Conservation (phyloP, 2,888 invertebrate species). For the Drosophila algonquin region DNA sequence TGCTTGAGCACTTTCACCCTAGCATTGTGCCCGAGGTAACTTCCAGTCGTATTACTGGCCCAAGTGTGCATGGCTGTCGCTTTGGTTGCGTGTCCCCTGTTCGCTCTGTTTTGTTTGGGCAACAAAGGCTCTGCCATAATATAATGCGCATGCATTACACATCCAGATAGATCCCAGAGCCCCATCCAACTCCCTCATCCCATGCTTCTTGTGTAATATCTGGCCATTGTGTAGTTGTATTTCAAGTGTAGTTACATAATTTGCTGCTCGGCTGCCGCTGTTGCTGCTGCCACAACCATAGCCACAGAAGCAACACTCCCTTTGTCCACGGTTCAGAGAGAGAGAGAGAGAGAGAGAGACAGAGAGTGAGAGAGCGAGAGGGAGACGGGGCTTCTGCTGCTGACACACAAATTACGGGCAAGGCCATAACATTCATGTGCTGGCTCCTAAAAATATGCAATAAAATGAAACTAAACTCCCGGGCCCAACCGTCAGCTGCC, state of each 20-base stretch:
- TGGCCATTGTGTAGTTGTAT: slow-evolving; percentile 65
- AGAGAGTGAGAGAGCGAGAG: no score
- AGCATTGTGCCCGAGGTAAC: background rate
- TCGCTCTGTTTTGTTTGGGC: slow-evolving; percentile 53
- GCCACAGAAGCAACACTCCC: background rate
- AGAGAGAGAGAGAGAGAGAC: no score
- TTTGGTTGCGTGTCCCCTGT: background rate
- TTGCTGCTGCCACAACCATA: slow-evolving; percentile 1
- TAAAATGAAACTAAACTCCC: slow-evolving; percentile 59
- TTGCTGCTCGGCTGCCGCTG: slow-evolving; percentile 60
- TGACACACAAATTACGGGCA: slow-evolving; percentile 72
- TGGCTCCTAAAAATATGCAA: slow-evolving; percentile 54
- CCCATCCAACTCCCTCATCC: background rate
- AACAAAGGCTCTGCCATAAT: slow-evolving; percentile 59
- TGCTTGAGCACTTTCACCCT: background rate
- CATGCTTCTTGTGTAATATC: slow-evolving; percentile 39
- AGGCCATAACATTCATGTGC: slow-evolving; percentile 68
- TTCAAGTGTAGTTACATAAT: slow-evolving; percentile 72
- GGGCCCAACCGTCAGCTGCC: slow-evolving; percentile 36
- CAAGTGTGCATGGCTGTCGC: background rate
- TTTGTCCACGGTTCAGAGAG: slow-evolving; percentile 1
- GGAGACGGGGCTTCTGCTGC: slow-evolving; percentile 24
- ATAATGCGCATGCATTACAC: slow-evolving; percentile 60
- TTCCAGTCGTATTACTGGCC: background rate
- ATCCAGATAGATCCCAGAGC: slow-evolving; percentile 11